Conservation (phyloP, 2,797 vertebrate genomes). For the Tarsius wallacei region DNA sequence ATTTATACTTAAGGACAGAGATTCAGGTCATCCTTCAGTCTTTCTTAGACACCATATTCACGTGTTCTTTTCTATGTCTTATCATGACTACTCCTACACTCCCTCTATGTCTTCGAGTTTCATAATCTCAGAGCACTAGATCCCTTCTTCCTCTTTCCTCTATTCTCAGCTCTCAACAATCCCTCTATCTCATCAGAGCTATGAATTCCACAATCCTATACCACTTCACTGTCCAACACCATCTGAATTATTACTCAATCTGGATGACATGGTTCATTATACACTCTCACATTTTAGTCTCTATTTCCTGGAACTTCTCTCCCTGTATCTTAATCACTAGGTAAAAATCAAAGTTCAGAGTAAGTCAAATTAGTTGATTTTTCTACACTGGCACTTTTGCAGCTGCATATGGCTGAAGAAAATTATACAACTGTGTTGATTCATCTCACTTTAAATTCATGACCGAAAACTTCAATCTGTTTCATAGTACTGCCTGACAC, state of each 20-base stretch:
- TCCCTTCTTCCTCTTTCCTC: background rate
- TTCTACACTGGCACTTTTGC: background rate
- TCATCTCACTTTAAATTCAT: background rate
- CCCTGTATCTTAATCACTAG: background rate
- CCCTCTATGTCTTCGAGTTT: background rate
- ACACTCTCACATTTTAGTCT: background rate
- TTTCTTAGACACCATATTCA: background rate
- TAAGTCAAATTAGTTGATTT: background rate
- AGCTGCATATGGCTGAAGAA: background rate
- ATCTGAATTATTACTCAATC: background rate
- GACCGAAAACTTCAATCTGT: background rate
- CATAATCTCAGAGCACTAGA: background rate
- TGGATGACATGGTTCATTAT: background rate
- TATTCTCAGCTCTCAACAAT: no score
- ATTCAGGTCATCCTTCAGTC: accelerated
- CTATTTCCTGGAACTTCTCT: background rate
- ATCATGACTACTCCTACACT: no score
- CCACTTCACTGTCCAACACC: background rate
- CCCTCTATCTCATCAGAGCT: background rate
- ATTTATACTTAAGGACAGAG: background rate
- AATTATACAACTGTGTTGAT: background rate
- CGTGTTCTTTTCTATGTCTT: background rate
- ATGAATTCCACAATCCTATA: background rate
- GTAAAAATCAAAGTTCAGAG: background rate
- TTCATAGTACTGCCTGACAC: background rate